These are phyloP conservation scores for Epinephelus fuscoguttatus DNA, from an alignment of 2,113 vertebrate species.

Conservation along the genomic window DNA sequence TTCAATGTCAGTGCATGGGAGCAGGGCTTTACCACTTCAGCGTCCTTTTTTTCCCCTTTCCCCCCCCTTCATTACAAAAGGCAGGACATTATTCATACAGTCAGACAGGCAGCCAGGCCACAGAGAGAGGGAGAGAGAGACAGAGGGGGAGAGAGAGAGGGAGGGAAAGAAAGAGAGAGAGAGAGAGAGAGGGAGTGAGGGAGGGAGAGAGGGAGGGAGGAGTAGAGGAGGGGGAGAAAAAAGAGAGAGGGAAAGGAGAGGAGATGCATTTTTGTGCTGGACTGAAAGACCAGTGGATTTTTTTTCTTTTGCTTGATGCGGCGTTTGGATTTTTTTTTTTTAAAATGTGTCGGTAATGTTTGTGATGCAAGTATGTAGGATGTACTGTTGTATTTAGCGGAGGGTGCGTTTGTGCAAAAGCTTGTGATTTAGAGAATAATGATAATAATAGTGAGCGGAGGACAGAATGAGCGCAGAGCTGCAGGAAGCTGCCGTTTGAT, in stretches of 20 bases:
- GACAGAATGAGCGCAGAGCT: conserved; percentile 19
- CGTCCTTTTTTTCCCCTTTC: conserved; percentile 56
- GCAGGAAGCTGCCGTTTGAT: conserved; percentile 26
- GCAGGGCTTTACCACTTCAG: conserved; percentile 79
- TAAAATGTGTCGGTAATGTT: conserved; percentile 61
- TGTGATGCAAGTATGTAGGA: conserved; percentile 18
- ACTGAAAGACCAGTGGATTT: conserved; percentile 74
- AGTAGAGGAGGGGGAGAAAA: conserved; percentile 68
- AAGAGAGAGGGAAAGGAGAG: conserved; percentile 74
- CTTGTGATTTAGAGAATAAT: conserved; percentile 6
- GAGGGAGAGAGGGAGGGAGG: conserved; percentile 46
- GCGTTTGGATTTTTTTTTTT: conserved; percentile 69
- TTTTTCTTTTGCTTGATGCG: conserved; percentile 62
- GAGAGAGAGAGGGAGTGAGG: conserved; percentile 41
- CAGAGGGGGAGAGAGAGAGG: not conserved
- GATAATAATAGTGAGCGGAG: not conserved
- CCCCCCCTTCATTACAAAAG: conserved; percentile 90
- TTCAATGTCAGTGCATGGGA: conserved; percentile 89
- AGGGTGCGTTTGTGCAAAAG: conserved; percentile 28
- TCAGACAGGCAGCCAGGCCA: conserved; percentile 86
- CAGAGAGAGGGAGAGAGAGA: conserved; percentile 64
- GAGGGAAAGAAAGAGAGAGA: conserved; percentile 51
- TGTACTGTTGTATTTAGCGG: not conserved
- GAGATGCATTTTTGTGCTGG: conserved; percentile 81
- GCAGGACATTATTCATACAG: conserved; percentile 94